A percentile compares a stretch with the other conserved stretches of the same genome.
phyloP scores from a whole-genome alignment of 37 sponge, comb jelly and placozoan species.

The Bolinopsis microptera region DNA sequence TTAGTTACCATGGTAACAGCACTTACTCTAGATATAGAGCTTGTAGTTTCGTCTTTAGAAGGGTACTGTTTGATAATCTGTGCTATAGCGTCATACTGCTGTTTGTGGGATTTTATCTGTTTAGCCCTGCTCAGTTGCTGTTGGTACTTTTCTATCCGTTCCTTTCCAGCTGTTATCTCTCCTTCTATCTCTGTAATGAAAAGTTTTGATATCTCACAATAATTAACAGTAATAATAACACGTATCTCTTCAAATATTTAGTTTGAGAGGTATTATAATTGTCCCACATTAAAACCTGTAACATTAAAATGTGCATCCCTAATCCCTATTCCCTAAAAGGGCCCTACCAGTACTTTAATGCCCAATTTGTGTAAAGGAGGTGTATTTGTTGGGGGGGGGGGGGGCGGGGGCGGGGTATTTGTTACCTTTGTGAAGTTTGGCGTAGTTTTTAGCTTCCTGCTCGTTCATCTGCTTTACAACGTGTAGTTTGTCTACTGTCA shows the following conservation, averaged over 20 bases:
- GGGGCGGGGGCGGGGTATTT: too few species aligned
- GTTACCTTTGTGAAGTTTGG: constrained; percentile 58
- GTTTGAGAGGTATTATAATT: too few species aligned
- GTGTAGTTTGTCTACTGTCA: constrained; percentile 34
- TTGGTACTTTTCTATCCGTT: constrained; percentile 48
- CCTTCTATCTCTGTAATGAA: constrained; percentile 17
- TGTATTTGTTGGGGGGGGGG: too few species aligned
- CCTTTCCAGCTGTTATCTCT: constrained; percentile 61
- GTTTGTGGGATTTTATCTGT: constrained; percentile 54
- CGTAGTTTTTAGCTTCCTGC: constrained; percentile 55
- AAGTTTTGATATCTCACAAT: too few species aligned
- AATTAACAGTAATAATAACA: too few species aligned
- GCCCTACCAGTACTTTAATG: too few species aligned
- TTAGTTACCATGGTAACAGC: too few species aligned
- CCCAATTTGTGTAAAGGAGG: too few species aligned
- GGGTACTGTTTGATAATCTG: constrained; percentile 62
- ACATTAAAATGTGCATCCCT: not conserved
- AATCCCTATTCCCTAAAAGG: not conserved
- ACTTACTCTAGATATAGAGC: constrained; percentile 8
- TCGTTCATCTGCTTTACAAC: constrained; percentile 58
- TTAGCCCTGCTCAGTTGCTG: constrained; percentile 26
- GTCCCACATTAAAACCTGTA: too few species aligned
- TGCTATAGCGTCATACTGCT: constrained; percentile 36
- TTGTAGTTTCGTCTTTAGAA: constrained; percentile 26
- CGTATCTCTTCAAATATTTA: too few species aligned